phyloP scores from a whole-genome alignment of 2,888 invertebrate genomes.

The Calephelis perditalis region DNA sequence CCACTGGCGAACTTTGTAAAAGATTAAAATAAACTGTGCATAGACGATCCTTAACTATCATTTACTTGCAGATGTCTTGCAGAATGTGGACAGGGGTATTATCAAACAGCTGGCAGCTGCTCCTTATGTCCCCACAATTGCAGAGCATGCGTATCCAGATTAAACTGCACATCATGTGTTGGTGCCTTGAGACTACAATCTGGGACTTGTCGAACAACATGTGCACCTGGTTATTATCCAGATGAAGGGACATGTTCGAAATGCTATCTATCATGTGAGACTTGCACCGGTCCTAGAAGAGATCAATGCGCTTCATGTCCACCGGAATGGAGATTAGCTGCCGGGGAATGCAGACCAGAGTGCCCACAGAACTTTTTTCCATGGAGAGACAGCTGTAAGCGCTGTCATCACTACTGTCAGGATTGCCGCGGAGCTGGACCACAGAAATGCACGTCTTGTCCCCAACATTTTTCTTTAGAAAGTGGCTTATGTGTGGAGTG shows the following conservation, averaged over 20 bases:
- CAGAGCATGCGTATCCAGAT: constrained; percentile 85
- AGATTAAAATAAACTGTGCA: no score
- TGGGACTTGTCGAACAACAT: constrained; percentile 88
- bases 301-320: constrained; percentile 92
- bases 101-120: constrained; percentile 85
- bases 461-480: constrained; percentile 83
- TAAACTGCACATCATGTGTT: constrained; percentile 89
- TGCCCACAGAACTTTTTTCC: constrained; percentile 92
- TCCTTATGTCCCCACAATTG: constrained; percentile 89
- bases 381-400: constrained; percentile 89
- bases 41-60: constrained; percentile 23
- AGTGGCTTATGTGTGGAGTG: constrained; percentile 86
- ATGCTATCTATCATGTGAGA: constrained; percentile 90
- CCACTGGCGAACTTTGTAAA: no score
- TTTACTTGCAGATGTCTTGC: constrained; percentile 81
- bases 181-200: constrained; percentile 88
- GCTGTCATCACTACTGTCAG: constrained; percentile 92
- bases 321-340: constrained; percentile 87
- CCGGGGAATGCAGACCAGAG: constrained; percentile 90
- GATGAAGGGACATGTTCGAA: constrained; percentile 90
- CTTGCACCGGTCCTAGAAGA: constrained; percentile 89
- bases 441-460: constrained; percentile 85
- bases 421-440: constrained; percentile 91
- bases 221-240: constrained; percentile 89
- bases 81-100: constrained; percentile 87